Evolutionary conservation across 2,888 invertebrate species (phyloP), one percentile per base, ranked within the genome.

Genomic region (Piscicola geometra): DNA sequence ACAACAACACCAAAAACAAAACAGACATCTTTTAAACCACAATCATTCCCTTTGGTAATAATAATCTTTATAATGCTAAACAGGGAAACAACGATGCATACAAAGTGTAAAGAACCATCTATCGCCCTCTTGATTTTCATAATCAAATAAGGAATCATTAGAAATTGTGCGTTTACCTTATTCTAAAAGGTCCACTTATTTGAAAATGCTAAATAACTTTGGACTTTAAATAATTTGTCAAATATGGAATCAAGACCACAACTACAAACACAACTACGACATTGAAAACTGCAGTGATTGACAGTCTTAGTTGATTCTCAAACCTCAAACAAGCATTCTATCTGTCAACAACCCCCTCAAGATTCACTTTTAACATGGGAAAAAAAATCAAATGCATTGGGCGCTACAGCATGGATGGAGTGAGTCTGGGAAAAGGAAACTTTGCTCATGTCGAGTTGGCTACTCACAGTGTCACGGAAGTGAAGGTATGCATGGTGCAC

Each of bases 371-470:
- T 15, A 41, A 41, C 21, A 85, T 85, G 85, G 85, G 85, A 78
- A 85, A 84, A 81, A 85, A 85, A 81, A 85, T 85, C 79, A 85
- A 85, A 78, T 83, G 82, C 77, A 83, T 91, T 80, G 91, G 91
- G 76, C 90, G 89, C 83, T 91, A 91, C 86, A 87, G 88, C 82
- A 89, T 91, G 88, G 90, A 90, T 76, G 90, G 90, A 77, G 88
- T 88, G 81, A 87, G 89, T 76, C 87, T 91, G 76, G 91, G 91
- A 69, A 91, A 90, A 85, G 91, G 91, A 78, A 91, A 90, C 85
- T 91, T 91, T 83, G 91, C 91, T 32, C 88, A 89, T 81, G 91
- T 91, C 70, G 90, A 91, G 83, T 90, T 91, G 83, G 91, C 91
- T n/a, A 88, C 89, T 47, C 91, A 91, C 84, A 88, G 88, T 78